These are phyloP conservation scores for Aphelenchoides fujianensis DNA, from an alignment of 1,140 invertebrate species.

Conservation along the genomic window DNA sequence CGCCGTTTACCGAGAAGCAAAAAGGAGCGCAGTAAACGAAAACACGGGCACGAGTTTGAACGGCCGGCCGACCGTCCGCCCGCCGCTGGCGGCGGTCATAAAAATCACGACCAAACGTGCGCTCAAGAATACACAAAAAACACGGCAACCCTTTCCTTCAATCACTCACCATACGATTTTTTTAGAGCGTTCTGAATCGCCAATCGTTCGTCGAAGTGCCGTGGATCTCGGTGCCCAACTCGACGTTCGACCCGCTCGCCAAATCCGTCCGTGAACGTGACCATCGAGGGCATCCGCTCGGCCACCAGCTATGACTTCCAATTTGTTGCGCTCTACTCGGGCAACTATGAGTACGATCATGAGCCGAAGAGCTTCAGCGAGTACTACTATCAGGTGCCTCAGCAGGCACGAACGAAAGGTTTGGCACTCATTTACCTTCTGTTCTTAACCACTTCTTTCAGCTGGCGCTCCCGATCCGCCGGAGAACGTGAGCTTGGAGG, in stretches of 20 bases:
- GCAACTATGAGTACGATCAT: conserved; percentile 36
- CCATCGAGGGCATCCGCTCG: conserved; percentile 45
- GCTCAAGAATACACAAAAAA: too few relatives aligned
- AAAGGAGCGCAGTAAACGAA: not conserved
- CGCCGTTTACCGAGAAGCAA: not conserved
- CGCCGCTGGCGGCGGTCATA: not conserved
- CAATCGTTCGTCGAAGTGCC: conserved; percentile 40
- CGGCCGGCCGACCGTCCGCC: too few relatives aligned
- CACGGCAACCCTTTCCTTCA: too few relatives aligned
- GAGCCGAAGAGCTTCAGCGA: conserved; percentile 45
- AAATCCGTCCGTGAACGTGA: conserved; percentile 32
- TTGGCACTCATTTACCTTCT: not conserved
- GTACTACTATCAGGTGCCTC: conserved; percentile 49
- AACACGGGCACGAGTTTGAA: too few relatives aligned
- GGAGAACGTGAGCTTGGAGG: conserved; percentile 40
- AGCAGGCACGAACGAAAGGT: conserved; percentile 59
- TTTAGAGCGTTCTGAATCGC: conserved; percentile 14
- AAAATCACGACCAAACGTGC: conserved; percentile 13
- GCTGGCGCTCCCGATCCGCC: conserved; percentile 58
- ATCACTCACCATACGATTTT: too few relatives aligned
- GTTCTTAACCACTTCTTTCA: conserved; percentile 30
- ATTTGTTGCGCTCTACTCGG: conserved; percentile 53
- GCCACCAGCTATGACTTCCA: conserved; percentile 60
- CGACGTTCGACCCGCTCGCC: conserved; percentile 43
- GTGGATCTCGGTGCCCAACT: conserved; percentile 49